A percentile compares a stretch with the other conserved stretches of the same genome.
Evolutionary conservation across 2,797 vertebrate species (phyloP).

Genomic region (Gila robusta): DNA sequence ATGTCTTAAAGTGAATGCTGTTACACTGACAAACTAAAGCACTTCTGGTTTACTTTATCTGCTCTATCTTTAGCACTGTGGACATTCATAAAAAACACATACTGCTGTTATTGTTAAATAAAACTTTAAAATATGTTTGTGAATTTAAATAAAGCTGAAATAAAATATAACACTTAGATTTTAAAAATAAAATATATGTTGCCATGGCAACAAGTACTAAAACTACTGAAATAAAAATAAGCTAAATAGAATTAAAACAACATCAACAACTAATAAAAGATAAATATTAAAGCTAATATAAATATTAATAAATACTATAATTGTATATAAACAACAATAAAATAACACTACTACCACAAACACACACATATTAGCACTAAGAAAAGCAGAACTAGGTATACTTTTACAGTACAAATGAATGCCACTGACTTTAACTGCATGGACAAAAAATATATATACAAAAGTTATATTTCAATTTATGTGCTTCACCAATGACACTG

Average conservation of each 20-base stretch:
- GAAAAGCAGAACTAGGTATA: neutral
- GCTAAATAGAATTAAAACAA: neutral
- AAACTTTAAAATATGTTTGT: neutral
- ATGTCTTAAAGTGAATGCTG: slow-evolving; percentile 71
- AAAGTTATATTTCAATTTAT: neutral
- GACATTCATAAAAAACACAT: neutral
- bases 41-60: slow-evolving; percentile 54
- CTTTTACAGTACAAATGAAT: neutral
- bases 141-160: neutral
- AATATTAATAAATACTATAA: neutral
- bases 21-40: slow-evolving; percentile 45
- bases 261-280: neutral
- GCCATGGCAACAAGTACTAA: neutral
- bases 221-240: neutral
- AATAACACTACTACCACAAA: neutral
- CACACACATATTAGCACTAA: neutral
- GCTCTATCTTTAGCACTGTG: neutral
- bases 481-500: neutral
- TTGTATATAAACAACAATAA: neutral
- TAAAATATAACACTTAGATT: neutral
- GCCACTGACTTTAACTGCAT: neutral
- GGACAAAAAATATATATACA: neutral
- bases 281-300: neutral
- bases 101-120: neutral
- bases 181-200: neutral